A percentile compares a stretch with the other conserved stretches of the same genome.
Evolutionary conservation across 2,888 invertebrate genomes (phyloP).

Genomic region (Eilema griseolum): DNA sequence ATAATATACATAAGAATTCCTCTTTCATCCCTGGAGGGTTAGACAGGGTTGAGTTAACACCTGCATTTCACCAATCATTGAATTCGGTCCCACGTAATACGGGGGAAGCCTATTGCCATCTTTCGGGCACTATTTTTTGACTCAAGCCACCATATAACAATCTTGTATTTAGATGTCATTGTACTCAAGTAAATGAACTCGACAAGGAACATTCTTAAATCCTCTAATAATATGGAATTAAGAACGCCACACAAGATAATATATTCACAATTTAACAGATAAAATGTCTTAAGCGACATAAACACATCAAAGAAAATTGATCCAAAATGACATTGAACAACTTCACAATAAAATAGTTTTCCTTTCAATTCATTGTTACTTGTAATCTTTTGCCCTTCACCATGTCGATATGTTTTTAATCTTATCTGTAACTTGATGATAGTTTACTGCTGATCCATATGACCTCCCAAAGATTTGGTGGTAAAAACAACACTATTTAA

Average conservation of each 20-base stretch:
- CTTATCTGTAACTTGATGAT: slow-evolving; percentile 3
- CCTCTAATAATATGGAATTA: neutral
- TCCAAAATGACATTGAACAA: neutral
- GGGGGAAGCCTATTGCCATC: too few species aligned
- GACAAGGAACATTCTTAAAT: neutral
- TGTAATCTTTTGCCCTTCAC: neutral
- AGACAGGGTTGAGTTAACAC: too few species aligned
- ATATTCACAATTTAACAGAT: neutral
- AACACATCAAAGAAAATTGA: neutral
- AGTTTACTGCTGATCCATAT: slow-evolving; percentile 7
- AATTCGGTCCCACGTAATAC: too few species aligned
- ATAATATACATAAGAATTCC: too few species aligned
- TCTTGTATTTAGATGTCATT: neutral
- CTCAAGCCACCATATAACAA: too few species aligned
- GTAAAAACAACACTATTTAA: neutral
- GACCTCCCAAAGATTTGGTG: slow-evolving; percentile 7
- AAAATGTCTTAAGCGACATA: neutral
- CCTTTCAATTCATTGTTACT: neutral
- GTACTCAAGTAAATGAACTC: neutral
- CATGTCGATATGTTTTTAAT: neutral
- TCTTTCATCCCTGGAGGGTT: too few species aligned
- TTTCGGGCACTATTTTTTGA: too few species aligned
- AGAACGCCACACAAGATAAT: neutral
- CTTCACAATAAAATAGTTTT: neutral
- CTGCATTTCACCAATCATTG: too few species aligned